Conservation (phyloP, 2,888 invertebrate species). For the Caenorhabditis becei region DNA sequence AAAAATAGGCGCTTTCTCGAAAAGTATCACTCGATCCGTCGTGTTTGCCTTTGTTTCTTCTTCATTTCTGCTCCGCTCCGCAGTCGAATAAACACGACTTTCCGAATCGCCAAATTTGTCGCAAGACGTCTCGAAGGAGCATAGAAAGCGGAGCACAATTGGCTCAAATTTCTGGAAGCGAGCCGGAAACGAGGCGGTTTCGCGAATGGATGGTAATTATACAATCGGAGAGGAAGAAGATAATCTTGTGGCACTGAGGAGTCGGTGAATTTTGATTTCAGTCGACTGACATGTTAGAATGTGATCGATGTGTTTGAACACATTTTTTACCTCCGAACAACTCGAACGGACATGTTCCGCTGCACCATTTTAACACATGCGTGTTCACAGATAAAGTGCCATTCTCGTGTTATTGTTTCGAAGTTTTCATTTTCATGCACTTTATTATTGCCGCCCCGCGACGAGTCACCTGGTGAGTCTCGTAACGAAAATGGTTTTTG, state of each 20-base stretch:
- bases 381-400: too few species aligned
- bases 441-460: too few species aligned
- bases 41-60: conserved; percentile 36
- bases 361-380: too few species aligned
- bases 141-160: conserved; percentile 22
- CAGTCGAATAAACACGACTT: conserved; percentile 31
- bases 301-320: too few species aligned
- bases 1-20: neutral
- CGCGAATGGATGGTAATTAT: neutral
- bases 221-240: too few species aligned
- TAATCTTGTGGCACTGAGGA: too few species aligned
- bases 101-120: conserved; percentile 8
- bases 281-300: neutral
- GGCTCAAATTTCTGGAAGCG: conserved; percentile 21
- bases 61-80: conserved; percentile 19
- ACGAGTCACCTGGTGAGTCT: too few species aligned
- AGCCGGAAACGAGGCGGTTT: conserved; percentile 10
- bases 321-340: too few species aligned
- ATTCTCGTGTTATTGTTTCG: too few species aligned
- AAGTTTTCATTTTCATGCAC: too few species aligned
- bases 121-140: neutral
- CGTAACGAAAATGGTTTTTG: too few species aligned
- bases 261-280: conserved; percentile 17
- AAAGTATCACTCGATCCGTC: conserved; percentile 2
- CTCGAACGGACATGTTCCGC: too few species aligned